phyloP scores from a whole-genome alignment of 2,888 invertebrate species.

The Tetramorium bicarinatum region DNA sequence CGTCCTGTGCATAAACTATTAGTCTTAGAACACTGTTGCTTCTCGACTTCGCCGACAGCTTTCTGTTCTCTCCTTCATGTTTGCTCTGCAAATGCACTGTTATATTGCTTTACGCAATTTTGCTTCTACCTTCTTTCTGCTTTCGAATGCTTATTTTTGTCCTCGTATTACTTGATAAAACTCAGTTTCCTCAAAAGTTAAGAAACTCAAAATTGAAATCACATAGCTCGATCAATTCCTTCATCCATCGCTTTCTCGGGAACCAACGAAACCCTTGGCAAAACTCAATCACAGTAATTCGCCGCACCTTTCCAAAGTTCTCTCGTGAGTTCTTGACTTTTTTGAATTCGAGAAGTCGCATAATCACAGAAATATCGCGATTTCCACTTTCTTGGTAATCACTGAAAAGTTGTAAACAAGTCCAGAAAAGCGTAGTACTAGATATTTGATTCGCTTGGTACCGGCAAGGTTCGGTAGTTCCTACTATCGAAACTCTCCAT shows the following conservation, averaged over 20 bases:
- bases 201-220: conserved; percentile 17
- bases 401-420: conserved; percentile 13
- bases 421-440: neutral
- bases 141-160: neutral
- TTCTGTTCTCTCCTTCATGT: conserved; percentile 5
- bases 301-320: conserved; percentile 2
- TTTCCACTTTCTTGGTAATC: neutral
- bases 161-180: conserved; percentile 2
- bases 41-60: conserved; percentile 1
- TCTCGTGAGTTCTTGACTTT: neutral
- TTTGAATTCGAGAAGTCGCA: neutral
- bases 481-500: no score
- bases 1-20: conserved; percentile 38
- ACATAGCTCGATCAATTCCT: neutral
- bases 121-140: neutral
- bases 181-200: neutral
- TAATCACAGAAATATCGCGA: conserved; percentile 29
- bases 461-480: conserved; percentile 3
- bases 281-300: conserved; percentile 46
- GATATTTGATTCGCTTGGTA: conserved; percentile 29
- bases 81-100: neutral
- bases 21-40: conserved; percentile 3
- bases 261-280: neutral
- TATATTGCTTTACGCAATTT: conserved; percentile 16
- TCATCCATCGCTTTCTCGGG: neutral